These are phyloP conservation scores for Acropora yongei DNA, from an alignment of 64 coral and sea anemone species.

Conservation along the genomic window DNA sequence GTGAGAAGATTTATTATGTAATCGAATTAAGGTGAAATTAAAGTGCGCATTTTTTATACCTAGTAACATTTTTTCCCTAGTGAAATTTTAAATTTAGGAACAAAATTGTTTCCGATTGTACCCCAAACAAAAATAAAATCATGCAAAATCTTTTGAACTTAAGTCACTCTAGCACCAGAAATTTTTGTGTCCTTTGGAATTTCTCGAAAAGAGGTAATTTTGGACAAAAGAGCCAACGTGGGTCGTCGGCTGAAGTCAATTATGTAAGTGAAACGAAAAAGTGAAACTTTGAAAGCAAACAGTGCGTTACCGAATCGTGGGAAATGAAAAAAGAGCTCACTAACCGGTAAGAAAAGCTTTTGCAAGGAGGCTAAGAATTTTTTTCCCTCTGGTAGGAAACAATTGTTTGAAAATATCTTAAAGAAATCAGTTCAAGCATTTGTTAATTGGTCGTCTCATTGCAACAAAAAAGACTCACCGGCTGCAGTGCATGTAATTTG, in stretches of 20 bases:
- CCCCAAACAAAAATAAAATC: conserved; percentile 4
- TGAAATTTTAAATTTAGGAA: conserved; percentile 9
- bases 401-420: conserved; percentile 36
- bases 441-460: neutral
- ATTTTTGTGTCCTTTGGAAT: neutral
- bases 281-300: too few species aligned
- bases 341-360: too few species aligned
- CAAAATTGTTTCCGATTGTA: conserved; percentile 39
- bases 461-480: neutral
- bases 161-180: conserved; percentile 38
- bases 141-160: conserved; percentile 25
- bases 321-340: too few species aligned
- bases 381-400: conserved; percentile 38
- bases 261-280: too few species aligned
- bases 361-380: neutral
- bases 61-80: neutral
- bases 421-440: conserved; percentile 43
- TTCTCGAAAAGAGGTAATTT: conserved; percentile 4
- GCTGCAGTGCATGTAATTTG: neutral
- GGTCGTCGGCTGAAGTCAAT: conserved; percentile 15
- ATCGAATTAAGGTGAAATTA: too few species aligned
- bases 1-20: too few species aligned
- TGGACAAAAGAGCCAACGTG: neutral
- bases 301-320: too few species aligned
- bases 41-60: neutral